Evolutionary conservation across 2,888 invertebrate genomes (phyloP), one percentile per base, ranked within the genome.

Genomic region (Drosophila flavopinicola): DNA sequence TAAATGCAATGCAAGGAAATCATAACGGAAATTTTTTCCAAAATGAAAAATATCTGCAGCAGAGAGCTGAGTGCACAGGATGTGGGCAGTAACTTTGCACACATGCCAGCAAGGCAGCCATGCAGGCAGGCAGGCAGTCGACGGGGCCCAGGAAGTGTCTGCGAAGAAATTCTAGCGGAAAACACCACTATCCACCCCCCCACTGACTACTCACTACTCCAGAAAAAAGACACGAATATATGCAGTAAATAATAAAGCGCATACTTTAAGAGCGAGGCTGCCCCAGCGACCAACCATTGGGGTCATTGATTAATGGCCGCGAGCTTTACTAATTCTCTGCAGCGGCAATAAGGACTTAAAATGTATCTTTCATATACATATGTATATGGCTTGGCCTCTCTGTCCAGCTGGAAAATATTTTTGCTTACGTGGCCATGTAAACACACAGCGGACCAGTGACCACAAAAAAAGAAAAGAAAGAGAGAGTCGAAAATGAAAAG

Each of bases 11-110:
- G 64, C 69, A 66, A 74, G 77, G 73, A 87, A 87, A 86, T 84
- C 82, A 88, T 85, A 87, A 85, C 84, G 80, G 87, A 85, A 80
- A 80, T 79, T 85, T 88, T 67, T 82, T 75, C 44, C 45, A 65
- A 85, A 80, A 85, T 78, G 76, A 75, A 78, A 71, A 80, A 69
- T 75, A 73, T 78, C 59, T 74, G 57, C 60, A 59, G 57, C 65
- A 44, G 53, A 64, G 61, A 48, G 53, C 49, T 59, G 58, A 71
- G 71, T 71, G 60, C 71, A 58, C 78, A 73, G 78, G 70, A 80
- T 76, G 71, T 76, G 76, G 67, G 71, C 71, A 78, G 78, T 76
- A 78, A 73, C 76, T 78, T 75, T 78, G 77, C 78, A 65, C 75
- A 77, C 75, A 78, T 78, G 77, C 77, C 78, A 68, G 71, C 72